Base-by-base conservation (phyloP, 1,140 invertebrate species). In the Pseudomyrmex flavicornis region DNA sequence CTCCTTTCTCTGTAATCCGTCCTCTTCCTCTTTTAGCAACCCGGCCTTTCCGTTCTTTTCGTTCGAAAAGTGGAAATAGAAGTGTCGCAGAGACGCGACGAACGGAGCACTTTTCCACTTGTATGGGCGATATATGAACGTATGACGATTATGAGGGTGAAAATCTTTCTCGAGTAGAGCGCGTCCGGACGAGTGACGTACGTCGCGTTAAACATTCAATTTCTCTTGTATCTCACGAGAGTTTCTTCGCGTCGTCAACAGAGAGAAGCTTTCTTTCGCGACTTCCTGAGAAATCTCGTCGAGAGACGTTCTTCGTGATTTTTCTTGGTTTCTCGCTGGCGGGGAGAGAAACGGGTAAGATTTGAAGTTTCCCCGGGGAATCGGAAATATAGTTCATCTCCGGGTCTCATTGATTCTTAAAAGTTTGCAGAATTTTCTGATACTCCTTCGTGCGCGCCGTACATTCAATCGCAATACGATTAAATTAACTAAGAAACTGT, bases 21-120 rank as follows among this genome's bases (percentile, higher is more conserved):
- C 63, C 35, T 70, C 68, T 54, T 46, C 54, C 75, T 74, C 70
- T 61, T 54, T 66, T 52, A 59, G 1, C 35, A 22, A 17, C 52
- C 17, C 58, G 2, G 2, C 35, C 65, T 58, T 62, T 46, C 35
- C 54, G 44, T 59, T 61, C 54, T 62, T 46, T 12, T 52, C 22
- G 50, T 7, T 50, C n/a, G 44, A 70, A 85, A 82, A 76, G 52
- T 76, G 50, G 63, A 84, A 84, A 65, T 61, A 54, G 50, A 26
- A 75, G 58, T 83, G 61, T 10, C n/a, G 12, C 35, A 35, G 12
- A 26, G 48, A 65, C 10, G 48, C 22, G 17, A 59, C n/a, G n/a
- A 7, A 20, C 17, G n/a, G 56, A 9, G n/a, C n/a, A 15, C 54
- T 52, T n/a, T 15, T 48, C 22, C 13, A 22, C 22, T 15, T 48